Evolutionary conservation across 2,113 vertebrate genomes (phyloP).

Genomic region (Rhea pennata): DNA sequence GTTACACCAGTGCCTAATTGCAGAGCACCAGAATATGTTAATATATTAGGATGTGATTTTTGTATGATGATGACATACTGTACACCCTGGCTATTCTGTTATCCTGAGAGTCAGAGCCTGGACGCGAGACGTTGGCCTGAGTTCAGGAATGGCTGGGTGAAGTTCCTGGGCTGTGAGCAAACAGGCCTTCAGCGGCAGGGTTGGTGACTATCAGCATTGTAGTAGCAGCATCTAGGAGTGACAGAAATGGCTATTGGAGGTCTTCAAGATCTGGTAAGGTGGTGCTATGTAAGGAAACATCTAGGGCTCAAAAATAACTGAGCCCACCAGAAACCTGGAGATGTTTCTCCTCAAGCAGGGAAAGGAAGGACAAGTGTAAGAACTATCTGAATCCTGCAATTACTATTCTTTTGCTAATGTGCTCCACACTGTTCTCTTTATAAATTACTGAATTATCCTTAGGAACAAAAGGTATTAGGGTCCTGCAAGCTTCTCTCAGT

Average conservation of each 20-base stretch:
- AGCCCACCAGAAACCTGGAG: neutral
- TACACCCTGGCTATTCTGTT: neutral
- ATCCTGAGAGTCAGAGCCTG: neutral
- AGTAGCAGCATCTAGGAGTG: neutral
- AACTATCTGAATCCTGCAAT: neutral
- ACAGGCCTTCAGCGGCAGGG: neutral
- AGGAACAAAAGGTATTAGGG: conserved; percentile 80
- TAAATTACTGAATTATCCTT: conserved; percentile 77
- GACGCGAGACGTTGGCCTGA: neutral
- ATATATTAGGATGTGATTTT: neutral
- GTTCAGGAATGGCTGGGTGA: neutral
- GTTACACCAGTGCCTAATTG: neutral
- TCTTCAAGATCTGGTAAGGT: neutral
- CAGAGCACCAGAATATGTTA: neutral
- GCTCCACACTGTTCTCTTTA: conserved; percentile 68
- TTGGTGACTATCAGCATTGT: neutral
- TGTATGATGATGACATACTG: accelerated
- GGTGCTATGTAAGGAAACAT: neutral
- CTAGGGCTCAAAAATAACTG: accelerated
- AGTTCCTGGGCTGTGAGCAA: neutral
- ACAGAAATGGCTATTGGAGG: accelerated
- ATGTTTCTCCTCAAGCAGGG: neutral
- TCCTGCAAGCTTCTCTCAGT: conserved; percentile 77
- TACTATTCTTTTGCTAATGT: conserved; percentile 49
- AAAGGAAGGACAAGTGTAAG: conserved; percentile 8